Percentiles rank a stretch among this genome's conserved stretches.
Evolutionary conservation across 2,113 vertebrate species (phyloP).

Genomic region (Caloenas nicobarica): DNA sequence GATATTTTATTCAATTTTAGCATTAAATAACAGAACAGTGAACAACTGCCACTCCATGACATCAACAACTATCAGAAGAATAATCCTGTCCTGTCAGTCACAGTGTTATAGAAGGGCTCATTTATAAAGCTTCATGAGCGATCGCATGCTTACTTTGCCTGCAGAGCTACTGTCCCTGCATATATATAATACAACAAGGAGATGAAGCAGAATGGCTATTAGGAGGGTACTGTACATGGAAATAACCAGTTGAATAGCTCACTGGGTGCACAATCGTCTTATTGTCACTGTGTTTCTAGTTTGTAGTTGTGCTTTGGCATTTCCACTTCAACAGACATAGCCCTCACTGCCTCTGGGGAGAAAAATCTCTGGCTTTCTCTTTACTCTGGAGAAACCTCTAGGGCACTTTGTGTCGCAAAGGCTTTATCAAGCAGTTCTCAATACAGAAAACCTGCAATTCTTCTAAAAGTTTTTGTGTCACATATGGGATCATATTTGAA

Average conservation of each 20-base stretch:
- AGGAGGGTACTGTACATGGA: neutral
- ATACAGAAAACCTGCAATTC: neutral
- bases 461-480: neutral
- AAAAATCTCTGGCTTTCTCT: neutral
- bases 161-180: neutral
- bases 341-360: neutral
- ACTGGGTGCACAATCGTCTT: neutral
- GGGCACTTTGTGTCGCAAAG: neutral
- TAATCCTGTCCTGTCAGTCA: neutral
- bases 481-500: neutral
- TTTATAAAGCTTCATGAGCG: neutral
- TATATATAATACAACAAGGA: neutral
- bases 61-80: slow-evolving; percentile 17
- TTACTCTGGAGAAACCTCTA: neutral
- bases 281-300: neutral
- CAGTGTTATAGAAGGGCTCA: neutral
- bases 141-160: neutral
- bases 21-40: slow-evolving; percentile 6
- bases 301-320: neutral
- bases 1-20: neutral
- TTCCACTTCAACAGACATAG: neutral
- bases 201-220: neutral
- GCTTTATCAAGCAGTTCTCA: neutral
- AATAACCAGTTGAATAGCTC: neutral
- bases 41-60: neutral